Evolutionary conservation across 2,797 vertebrate species (phyloP).

Genomic region (Gastrophryne carolinensis): DNA sequence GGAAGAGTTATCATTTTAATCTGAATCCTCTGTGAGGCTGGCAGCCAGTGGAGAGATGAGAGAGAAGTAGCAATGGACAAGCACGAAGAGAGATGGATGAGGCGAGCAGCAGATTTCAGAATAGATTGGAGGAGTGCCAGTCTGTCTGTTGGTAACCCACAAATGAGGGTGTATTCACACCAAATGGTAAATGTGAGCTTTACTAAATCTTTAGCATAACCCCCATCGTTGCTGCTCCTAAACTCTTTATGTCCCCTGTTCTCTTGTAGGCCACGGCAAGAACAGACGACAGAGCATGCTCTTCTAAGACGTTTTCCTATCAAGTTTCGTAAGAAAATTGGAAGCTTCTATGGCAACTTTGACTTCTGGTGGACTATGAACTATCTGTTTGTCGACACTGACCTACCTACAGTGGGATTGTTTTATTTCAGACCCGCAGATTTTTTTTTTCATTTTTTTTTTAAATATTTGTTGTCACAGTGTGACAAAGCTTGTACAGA

Average conservation of each 20-base stretch:
- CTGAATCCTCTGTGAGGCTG: no score
- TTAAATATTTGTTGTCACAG: slow-evolving; percentile 79
- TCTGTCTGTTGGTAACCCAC: no score
- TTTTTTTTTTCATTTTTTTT: slow-evolving; percentile 57
- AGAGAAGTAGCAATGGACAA: no score
- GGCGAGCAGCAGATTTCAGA: no score
- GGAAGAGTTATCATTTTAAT: no score
- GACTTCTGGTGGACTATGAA: slow-evolving; percentile 74
- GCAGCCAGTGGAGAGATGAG: no score
- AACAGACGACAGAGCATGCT: slow-evolving; percentile 99
- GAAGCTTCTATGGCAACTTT: slow-evolving; percentile 70
- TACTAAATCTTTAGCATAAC: no score
- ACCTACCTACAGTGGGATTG: slow-evolving; percentile 76
- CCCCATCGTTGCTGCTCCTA: no score
- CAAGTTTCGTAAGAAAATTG: slow-evolving; percentile 66
- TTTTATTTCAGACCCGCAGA: slow-evolving; percentile 78
- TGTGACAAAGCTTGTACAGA: slow-evolving; percentile 84
- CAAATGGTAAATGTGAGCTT: no score
- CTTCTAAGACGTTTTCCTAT: slow-evolving; percentile 75
- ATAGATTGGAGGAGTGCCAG: no score
- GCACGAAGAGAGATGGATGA: no score
- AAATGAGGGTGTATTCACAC: no score
- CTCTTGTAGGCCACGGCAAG: slow-evolving; percentile 84
- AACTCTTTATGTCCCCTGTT: background rate
- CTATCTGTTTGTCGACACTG: slow-evolving; percentile 72